Evolutionary conservation across 2,113 vertebrate species (phyloP).

Genomic region (Cinclus mexicanus): DNA sequence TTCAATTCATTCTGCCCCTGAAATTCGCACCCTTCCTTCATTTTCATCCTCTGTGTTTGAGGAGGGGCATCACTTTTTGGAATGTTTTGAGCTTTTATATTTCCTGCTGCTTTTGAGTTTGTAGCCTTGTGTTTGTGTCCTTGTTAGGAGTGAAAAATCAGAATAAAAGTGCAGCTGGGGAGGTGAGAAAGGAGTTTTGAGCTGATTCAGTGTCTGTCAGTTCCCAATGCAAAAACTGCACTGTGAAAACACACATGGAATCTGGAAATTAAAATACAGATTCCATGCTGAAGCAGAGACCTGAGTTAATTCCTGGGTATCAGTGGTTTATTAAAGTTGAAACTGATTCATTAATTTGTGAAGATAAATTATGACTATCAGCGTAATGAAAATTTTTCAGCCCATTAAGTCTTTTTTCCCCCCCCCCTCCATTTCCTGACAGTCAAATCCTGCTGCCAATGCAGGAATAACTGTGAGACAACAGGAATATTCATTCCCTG

Average conservation of each 20-base stretch:
- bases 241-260: background rate
- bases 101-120: background rate
- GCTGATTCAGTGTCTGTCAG: background rate
- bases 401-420: background rate
- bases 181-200: background rate
- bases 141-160: background rate
- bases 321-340: background rate
- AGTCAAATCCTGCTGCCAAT: background rate
- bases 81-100: background rate
- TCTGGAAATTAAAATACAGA: background rate
- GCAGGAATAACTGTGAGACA: background rate
- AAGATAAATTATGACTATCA: background rate
- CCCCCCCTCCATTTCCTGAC: rapidly evolving
- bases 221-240: background rate
- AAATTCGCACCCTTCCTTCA: rapidly evolving
- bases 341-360: background rate
- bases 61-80: background rate
- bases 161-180: background rate
- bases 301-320: background rate
- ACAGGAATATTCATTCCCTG: background rate
- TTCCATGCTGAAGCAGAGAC: background rate
- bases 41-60: background rate
- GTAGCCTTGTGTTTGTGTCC: background rate
- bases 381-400: background rate
- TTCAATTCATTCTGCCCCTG: background rate